phyloP scores from a whole-genome alignment of 2,888 invertebrate genomes.

The Itoplectis maculator region DNA sequence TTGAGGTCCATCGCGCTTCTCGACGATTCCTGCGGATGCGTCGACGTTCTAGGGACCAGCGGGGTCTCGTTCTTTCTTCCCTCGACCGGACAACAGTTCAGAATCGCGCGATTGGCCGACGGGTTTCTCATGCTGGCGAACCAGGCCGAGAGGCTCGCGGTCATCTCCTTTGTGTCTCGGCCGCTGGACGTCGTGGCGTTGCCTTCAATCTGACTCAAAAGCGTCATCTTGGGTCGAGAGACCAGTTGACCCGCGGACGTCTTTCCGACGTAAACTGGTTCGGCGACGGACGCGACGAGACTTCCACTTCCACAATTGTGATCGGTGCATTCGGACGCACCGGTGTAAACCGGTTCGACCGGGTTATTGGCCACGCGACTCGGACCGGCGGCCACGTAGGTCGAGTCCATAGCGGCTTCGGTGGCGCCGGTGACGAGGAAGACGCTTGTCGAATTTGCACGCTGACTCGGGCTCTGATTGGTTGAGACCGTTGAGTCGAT shows the following conservation, averaged over 20 bases:
- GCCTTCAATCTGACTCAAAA: constrained; percentile 80
- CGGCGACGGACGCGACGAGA: constrained; percentile 44
- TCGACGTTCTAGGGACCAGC: constrained; percentile 36
- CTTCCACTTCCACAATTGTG: constrained; percentile 43
- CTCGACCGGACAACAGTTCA: constrained; percentile 2
- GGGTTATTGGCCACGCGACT: not conserved
- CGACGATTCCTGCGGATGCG: constrained; percentile 68
- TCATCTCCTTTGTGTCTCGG: constrained; percentile 75
- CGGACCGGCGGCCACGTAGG: constrained; percentile 26
- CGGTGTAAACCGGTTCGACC: constrained; percentile 61
- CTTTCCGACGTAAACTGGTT: constrained; percentile 73
- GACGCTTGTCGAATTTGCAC: constrained; percentile 36
- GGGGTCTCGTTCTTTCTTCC: constrained; percentile 27
- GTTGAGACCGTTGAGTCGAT: constrained; percentile 61
- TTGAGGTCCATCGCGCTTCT: constrained; percentile 74
- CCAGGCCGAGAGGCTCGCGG: constrained; percentile 81
- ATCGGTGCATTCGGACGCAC: constrained; percentile 49
- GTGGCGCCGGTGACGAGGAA: constrained; percentile 39
- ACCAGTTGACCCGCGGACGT: constrained; percentile 69
- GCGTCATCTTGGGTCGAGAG: constrained; percentile 74
- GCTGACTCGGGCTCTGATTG: constrained; percentile 45
- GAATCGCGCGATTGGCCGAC: constrained; percentile 41
- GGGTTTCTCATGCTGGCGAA: constrained; percentile 80
- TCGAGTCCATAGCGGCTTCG: constrained; percentile 57
- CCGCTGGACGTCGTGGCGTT: constrained; percentile 49